These are phyloP conservation scores for Hydrotaea cyrtoneurina DNA, from an alignment of 2,888 invertebrate species.

Conservation along the genomic window DNA sequence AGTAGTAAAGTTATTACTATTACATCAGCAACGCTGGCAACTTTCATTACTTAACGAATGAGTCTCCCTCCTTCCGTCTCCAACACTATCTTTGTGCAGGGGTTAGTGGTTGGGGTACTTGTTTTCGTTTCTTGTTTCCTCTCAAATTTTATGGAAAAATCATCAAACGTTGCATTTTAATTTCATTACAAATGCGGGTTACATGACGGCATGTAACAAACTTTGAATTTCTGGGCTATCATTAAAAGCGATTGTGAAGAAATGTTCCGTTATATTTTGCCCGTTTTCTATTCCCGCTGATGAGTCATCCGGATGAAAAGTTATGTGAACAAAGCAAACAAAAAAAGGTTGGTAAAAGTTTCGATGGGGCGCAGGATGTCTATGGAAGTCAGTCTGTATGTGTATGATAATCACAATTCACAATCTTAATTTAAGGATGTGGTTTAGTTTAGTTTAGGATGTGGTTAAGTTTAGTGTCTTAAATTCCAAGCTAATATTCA, in stretches of 20 bases:
- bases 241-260: conserved; percentile 9
- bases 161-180: conserved; percentile 39
- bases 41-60: conserved; percentile 62
- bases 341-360: neutral
- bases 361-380: neutral
- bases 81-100: neutral
- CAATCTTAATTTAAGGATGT: neutral
- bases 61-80: neutral
- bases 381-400: neutral
- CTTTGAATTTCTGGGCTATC: neutral
- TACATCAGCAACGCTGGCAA: conserved; percentile 66
- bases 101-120: neutral
- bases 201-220: conserved; percentile 20
- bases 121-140: neutral
- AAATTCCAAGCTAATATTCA: too few species aligned
- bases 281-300: neutral
- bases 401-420: neutral
- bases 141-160: conserved; percentile 34
- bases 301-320: conserved; percentile 8
- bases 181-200: conserved; percentile 54
- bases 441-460: too few species aligned
- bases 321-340: neutral
- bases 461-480: too few species aligned
- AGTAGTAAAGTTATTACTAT: conserved; percentile 64
- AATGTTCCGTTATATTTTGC: neutral